Evolutionary conservation across 2,797 vertebrate species (phyloP).

Genomic region (Myotis vivesi): DNA sequence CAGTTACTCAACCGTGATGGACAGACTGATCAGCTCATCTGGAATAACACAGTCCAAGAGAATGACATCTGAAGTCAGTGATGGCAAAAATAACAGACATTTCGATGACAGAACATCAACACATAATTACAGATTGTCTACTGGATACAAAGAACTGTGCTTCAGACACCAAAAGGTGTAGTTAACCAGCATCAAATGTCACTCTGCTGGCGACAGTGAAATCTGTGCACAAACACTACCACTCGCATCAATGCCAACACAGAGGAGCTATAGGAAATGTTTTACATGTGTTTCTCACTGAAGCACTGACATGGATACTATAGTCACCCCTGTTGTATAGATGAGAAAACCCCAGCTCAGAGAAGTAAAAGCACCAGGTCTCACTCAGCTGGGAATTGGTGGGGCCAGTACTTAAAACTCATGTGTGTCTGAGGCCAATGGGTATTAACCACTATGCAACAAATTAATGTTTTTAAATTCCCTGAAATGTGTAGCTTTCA

Average conservation of each 20-base stretch:
- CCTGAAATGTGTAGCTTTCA: background rate
- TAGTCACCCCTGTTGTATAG: background rate
- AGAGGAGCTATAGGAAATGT: background rate
- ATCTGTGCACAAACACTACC: background rate
- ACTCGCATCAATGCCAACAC: background rate
- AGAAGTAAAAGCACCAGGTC: background rate
- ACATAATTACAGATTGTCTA: slow-evolving; percentile 57
- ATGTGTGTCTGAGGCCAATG: background rate
- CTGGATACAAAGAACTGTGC: slow-evolving; percentile 5
- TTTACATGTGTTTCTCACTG: background rate
- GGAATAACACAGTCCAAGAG: slow-evolving; percentile 4
- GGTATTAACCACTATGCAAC: background rate
- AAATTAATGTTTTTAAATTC: background rate
- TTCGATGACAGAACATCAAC: slow-evolving; percentile 48
- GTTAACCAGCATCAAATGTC: background rate
- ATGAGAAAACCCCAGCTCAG: background rate
- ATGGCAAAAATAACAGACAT: slow-evolving; percentile 51
- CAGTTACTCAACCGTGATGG: background rate
- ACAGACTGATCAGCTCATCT: slow-evolving; percentile 22
- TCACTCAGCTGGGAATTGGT: background rate
- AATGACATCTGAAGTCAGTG: slow-evolving; percentile 21
- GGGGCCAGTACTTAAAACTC: background rate
- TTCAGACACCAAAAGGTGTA: background rate
- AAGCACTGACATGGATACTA: background rate
- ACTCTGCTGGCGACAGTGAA: background rate